phyloP scores from a whole-genome alignment of 2,888 invertebrate species.

The Sisyra terminalis region DNA sequence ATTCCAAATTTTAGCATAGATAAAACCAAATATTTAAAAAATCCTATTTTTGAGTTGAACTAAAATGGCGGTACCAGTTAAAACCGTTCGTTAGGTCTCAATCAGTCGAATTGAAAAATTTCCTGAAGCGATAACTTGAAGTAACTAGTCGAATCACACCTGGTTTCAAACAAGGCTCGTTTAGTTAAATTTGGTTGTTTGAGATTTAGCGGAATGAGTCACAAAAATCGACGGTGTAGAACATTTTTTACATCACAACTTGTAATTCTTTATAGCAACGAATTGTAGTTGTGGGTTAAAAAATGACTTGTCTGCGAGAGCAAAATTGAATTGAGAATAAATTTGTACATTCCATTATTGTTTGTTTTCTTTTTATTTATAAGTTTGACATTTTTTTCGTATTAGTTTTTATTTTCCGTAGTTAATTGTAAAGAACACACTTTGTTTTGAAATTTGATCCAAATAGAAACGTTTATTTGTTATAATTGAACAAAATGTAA shows the following conservation, averaged over 20 bases:
- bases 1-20: slow-evolving; percentile 3
- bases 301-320: slow-evolving; percentile 30
- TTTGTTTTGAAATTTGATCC: too few species aligned
- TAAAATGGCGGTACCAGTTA: neutral
- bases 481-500: too few species aligned
- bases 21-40: neutral
- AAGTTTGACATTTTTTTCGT: slow-evolving; percentile 30
- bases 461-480: too few species aligned
- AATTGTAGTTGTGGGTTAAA: neutral
- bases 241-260: too few species aligned
- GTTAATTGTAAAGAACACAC: too few species aligned
- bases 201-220: neutral
- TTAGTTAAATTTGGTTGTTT: slow-evolving; percentile 1
- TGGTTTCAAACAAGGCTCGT: neutral
- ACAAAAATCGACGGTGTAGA: neutral
- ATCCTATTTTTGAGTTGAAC: neutral
- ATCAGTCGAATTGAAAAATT: neutral
- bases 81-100: neutral
- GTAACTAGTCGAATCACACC: neutral
- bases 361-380: slow-evolving; percentile 38
- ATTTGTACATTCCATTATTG: slow-evolving; percentile 69
- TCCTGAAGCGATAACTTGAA: neutral
- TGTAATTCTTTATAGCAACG: neutral
- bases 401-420: slow-evolving; percentile 19
- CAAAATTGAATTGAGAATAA: slow-evolving; percentile 37